phyloP scores from a whole-genome alignment of 2,888 invertebrate species.

The Aphodius granarius region DNA sequence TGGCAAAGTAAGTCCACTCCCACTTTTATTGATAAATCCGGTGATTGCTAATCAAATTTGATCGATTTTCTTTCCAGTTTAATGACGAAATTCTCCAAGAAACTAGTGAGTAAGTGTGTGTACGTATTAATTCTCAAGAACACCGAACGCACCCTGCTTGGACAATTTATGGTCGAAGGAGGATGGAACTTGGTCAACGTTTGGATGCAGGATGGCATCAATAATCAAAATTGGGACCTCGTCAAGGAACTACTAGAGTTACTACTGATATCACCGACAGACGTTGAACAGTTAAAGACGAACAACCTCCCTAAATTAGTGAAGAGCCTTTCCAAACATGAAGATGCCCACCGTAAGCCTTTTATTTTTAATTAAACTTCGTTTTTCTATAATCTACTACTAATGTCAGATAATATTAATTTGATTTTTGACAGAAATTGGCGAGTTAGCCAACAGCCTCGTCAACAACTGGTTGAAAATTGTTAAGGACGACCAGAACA shows the following conservation, averaged over 20 bases:
- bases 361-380: slow-evolving; percentile 34
- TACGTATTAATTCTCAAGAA: slow-evolving; percentile 90
- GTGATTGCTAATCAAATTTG: slow-evolving; percentile 15
- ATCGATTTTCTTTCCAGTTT: slow-evolving; percentile 66
- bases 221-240: slow-evolving; percentile 82
- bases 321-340: slow-evolving; percentile 82
- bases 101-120: slow-evolving; percentile 93
- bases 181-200: slow-evolving; percentile 90
- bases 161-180: slow-evolving; percentile 86
- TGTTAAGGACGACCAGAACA: slow-evolving; percentile 70
- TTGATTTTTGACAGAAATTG: slow-evolving; percentile 63
- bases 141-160: slow-evolving; percentile 80
- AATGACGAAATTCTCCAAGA: slow-evolving; percentile 95
- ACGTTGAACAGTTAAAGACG: slow-evolving; percentile 85
- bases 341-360: slow-evolving; percentile 80
- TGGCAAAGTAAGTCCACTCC: slow-evolving; percentile 72
- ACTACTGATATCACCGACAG: slow-evolving; percentile 83
- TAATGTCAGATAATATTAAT: slow-evolving; percentile 9
- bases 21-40: not conserved
- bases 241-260: slow-evolving; percentile 86
- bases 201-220: slow-evolving; percentile 89
- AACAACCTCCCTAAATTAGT: slow-evolving; percentile 92
- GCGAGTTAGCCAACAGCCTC: slow-evolving; percentile 75
- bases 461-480: slow-evolving; percentile 91
- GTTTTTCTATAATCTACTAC: not conserved